Conservation (phyloP, 2,888 invertebrate genomes). For the Papilio elwesi region DNA sequence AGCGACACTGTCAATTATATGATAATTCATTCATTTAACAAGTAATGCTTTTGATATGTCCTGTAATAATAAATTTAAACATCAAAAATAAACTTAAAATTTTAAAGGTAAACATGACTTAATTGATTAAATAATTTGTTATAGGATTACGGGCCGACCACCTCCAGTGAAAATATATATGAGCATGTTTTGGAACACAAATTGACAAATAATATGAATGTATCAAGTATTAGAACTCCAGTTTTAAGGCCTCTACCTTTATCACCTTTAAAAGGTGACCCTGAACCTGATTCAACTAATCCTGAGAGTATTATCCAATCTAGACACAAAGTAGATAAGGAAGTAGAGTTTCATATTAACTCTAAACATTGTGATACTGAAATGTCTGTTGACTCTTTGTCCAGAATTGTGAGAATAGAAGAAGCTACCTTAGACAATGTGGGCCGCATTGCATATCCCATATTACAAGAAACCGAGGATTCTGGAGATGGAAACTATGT, state of each 20-base stretch:
- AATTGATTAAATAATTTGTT: constrained; percentile 58
- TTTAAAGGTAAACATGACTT: constrained; percentile 34
- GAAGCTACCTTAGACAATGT: constrained; percentile 71
- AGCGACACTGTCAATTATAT: constrained; percentile 55
- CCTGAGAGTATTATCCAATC: constrained; percentile 77
- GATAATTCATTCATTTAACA: constrained; percentile 55
- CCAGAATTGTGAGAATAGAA: constrained; percentile 76
- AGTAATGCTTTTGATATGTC: constrained; percentile 25
- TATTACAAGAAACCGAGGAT: constrained; percentile 74
- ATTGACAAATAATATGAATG: constrained; percentile 78
- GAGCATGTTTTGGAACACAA: constrained; percentile 77
- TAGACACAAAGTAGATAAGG: constrained; percentile 68
- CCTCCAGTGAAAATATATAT: constrained; percentile 81
- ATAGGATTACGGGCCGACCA: constrained; percentile 83
- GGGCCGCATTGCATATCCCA: constrained; percentile 72
- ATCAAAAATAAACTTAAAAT: constrained; percentile 32
- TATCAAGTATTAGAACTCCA: constrained; percentile 76
- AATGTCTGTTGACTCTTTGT: constrained; percentile 73
- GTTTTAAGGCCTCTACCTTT: constrained; percentile 74
- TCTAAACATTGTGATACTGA: constrained; percentile 71
- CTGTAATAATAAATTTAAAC: neutral
- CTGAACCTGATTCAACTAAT: constrained; percentile 79
- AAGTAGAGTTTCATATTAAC: constrained; percentile 74
- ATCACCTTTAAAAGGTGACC: constrained; percentile 69
- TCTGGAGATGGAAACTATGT: constrained; percentile 72